Evolutionary conservation across 2,797 vertebrate species (phyloP), one percentile per base, ranked within the genome.

Genomic region (Acrossocheilus fasciatus): DNA sequence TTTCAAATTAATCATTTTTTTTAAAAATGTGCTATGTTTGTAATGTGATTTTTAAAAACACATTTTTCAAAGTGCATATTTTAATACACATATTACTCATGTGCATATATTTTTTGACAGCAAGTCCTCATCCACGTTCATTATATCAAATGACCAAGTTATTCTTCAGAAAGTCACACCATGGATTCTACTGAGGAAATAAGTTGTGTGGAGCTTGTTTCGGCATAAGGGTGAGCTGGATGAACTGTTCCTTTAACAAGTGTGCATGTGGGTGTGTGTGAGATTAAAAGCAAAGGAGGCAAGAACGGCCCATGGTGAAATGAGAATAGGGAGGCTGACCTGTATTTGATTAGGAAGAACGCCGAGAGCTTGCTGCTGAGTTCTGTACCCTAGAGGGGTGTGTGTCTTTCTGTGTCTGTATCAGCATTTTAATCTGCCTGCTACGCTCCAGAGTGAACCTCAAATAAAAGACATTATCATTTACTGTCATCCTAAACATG

Each of bases 301-400:
- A 23, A 39, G 57, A 88, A 36, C 15, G 15, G 50, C 68, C 80
- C 26, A 85, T 88, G 70, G 87, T 88, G 81, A 88, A 88, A 89
- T 39, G 72, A 82, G 34, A 74, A 72, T 80, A 64, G n/a, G 10
- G 45, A 87, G 30, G 66, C 80, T 81, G 74, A 90, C 84, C 82
- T 82, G 85, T 62, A 87, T 88, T 83, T 83, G 85, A 90, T 90
- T 87, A 87, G 72, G 85, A 64, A 68, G 79, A 87, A 85, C 82
- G 72, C 79, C 34, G 59, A 86, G 59, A 74, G 84, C 85, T 70
- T 62, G 34, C 39, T 68, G 59, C 78, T 50, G 47, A 81, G 69
- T 45, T 79, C 11, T 72, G 59, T 66, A 69, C 80, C 50, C 85
- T 82, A 47, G 82, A 84, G 77, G 41, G 14, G 74, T 50, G 68